phyloP scores from a whole-genome alignment of 2,113 vertebrate species.

The Carassius auratus region DNA sequence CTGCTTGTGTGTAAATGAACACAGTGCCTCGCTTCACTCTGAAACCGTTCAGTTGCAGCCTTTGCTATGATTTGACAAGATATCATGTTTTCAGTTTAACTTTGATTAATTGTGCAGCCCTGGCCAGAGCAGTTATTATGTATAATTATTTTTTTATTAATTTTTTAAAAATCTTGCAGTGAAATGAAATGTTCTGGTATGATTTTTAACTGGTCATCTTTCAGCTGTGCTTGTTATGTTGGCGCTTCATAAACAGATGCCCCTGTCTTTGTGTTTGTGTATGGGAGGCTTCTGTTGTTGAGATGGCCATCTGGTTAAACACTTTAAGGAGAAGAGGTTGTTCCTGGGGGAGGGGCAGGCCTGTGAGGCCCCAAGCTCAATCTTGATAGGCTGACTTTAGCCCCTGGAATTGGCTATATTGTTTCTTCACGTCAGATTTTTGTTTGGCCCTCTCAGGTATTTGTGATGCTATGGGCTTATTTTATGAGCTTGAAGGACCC shows the following conservation, averaged over 20 bases:
- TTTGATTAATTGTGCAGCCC: not conserved
- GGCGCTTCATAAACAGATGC: slow-evolving; percentile 43
- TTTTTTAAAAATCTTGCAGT: not conserved
- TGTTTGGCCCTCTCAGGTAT: not conserved
- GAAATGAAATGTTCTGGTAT: not conserved
- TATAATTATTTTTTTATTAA: not conserved
- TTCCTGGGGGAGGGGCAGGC: slow-evolving; percentile 23
- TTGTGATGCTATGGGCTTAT: not conserved
- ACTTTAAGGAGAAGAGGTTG: slow-evolving; percentile 47
- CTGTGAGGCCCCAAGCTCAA: slow-evolving; percentile 3
- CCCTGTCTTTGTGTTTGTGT: slow-evolving; percentile 42
- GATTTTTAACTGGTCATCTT: slow-evolving; percentile 4
- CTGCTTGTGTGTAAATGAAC: not conserved
- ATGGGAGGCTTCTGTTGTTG: slow-evolving; percentile 48
- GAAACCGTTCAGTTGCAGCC: not conserved
- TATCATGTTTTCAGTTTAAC: not conserved
- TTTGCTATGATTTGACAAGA: not conserved
- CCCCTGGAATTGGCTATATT: slow-evolving; percentile 13
- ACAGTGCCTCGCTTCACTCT: not conserved
- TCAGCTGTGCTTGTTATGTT: slow-evolving; percentile 43
- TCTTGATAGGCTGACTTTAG: slow-evolving; percentile 36
- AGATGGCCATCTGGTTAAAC: slow-evolving; percentile 57
- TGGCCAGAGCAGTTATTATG: not conserved
- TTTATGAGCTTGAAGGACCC: slow-evolving; percentile 2
- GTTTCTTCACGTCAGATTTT: not conserved